A percentile compares a stretch with the other conserved stretches of the same genome.
These are phyloP conservation scores for Luidia sarsii DNA, from an alignment of 53 echinoderm and acorn worm genomes.

Conservation along the genomic window DNA sequence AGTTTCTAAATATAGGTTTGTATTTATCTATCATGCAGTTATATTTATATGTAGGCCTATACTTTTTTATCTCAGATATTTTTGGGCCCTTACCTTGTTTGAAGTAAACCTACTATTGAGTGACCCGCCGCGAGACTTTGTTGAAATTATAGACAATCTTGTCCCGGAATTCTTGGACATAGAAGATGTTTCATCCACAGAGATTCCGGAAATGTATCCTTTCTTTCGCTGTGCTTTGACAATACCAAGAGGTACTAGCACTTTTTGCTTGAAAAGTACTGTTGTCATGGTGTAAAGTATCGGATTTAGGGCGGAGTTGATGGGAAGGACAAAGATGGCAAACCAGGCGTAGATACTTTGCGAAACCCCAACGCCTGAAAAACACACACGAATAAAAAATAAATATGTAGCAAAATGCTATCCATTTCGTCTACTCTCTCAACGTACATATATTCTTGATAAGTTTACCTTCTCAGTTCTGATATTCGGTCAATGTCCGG, in stretches of 20 bases:
- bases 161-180: constrained; percentile 73
- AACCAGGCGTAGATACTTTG: constrained; percentile 91
- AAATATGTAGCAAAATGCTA: neutral
- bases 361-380: constrained; percentile 65
- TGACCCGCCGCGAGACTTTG: constrained; percentile 64
- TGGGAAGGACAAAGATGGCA: constrained; percentile 88
- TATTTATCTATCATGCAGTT: neutral
- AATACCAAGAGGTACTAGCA: constrained; percentile 51
- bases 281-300: constrained; percentile 95
- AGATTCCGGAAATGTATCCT: constrained; percentile 27
- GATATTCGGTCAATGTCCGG: no score
- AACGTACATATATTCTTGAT: no score
- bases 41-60: neutral
- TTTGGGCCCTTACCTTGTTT: constrained; percentile 32
- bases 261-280: constrained; percentile 84
- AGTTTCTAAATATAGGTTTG: neutral
- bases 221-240: constrained; percentile 25
- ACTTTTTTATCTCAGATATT: no score
- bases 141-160: constrained; percentile 83
- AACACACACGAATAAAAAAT: neutral
- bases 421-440: neutral
- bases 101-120: constrained; percentile 57
- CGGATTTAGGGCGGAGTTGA: constrained; percentile 94
- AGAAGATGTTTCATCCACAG: constrained; percentile 36
- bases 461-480: no score